Conservation (phyloP, 2,888 invertebrate species). For the Brachypalpus laphriformis region DNA sequence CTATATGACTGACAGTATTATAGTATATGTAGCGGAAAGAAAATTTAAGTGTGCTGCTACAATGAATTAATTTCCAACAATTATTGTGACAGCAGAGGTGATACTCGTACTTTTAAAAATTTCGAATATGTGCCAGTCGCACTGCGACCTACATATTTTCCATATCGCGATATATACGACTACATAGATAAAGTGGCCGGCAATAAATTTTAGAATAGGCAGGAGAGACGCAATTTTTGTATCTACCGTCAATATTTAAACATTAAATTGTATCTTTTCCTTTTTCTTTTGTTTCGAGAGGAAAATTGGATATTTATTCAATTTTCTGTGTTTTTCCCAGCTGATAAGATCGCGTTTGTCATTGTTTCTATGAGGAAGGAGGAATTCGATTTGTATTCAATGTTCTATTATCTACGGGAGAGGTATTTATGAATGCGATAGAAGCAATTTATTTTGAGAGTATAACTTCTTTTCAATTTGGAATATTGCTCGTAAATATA, state of each 20-base stretch:
- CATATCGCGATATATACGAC: background rate
- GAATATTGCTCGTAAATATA: background rate
- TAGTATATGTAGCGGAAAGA: background rate
- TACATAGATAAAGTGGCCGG: conserved; percentile 4
- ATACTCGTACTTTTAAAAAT: background rate
- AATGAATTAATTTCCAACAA: conserved; percentile 29
- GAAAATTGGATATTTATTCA: conserved; percentile 40
- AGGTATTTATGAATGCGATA: background rate
- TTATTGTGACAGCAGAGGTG: conserved; percentile 31
- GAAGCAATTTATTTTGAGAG: background rate
- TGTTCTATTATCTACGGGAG: background rate
- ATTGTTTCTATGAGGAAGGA: background rate
- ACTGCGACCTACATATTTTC: conserved; percentile 12
- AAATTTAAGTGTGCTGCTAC: conserved; percentile 1
- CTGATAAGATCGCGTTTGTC: background rate
- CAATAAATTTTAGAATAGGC: conserved; percentile 34
- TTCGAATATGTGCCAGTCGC: background rate
- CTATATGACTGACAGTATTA: background rate
- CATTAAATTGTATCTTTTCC: conserved; percentile 9
- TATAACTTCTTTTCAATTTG: background rate
- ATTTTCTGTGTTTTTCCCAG: background rate
- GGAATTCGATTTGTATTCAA: background rate
- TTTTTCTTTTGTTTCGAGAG: background rate
- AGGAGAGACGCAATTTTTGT: conserved; percentile 14
- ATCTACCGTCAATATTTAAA: conserved; percentile 32